Evolutionary conservation across 2,113 vertebrate genomes (phyloP), one percentile per base, ranked within the genome.

Genomic region (Astur gentilis): DNA sequence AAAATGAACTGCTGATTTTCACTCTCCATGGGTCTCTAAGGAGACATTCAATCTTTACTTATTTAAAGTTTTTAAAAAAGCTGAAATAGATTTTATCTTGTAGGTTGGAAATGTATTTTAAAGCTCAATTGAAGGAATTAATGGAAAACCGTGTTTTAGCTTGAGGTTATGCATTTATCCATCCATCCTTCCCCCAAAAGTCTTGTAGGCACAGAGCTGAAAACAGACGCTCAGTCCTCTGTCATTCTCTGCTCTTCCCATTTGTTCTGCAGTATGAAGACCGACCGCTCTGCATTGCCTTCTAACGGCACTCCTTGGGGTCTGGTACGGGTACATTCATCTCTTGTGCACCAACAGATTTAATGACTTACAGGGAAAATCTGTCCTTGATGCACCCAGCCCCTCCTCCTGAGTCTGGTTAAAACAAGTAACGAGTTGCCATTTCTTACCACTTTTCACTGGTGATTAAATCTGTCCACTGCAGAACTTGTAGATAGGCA

Each of bases 291-390:
- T 25, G n/a, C 11, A 1, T 3, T 11, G 21, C 60, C 61, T 40
- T 45, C 60, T 25, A 32, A 25, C 0, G 1, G 23, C 81, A 13
- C 27, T 29, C 8, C 45, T 36, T 20, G 2, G 2, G 40, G 21
- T 26, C 66, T 40, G 36, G 11, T 4, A 50, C 0, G 3, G 22
- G 16, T 5, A 13, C 32, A 0, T 12, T 17, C 67, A 70, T 10
- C 40, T 49, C n/a, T 5, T 6, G 15, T 15, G 29, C 70, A 75
- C 31, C 27, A 9, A 9, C 6, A 71, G 7, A 29, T 34, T 49
- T 23, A 6, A 38, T 0, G 6, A 17, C 6, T 34, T 36, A 10
- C 13, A 55, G 25, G 44, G 67, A 73, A 81, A 71, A 58, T 8
- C 45, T 16, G 17, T 1, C 40, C 38, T 13, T 14, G n/a, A 10